phyloP scores from a whole-genome alignment of 1,140 invertebrate species.

The silkworm (Bombyx mori) region DNA sequence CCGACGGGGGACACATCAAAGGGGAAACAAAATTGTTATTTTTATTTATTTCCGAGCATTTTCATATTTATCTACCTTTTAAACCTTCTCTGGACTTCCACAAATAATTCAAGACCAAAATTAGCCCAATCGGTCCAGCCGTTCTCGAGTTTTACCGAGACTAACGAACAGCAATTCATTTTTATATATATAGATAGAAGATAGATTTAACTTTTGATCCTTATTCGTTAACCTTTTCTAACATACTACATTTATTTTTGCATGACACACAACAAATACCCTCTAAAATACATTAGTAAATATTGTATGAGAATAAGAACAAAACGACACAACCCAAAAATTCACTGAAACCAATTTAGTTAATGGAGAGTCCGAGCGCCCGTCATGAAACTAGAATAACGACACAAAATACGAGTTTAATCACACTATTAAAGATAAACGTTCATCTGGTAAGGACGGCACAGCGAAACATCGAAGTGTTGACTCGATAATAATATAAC shows the following conservation, averaged over 20 bases:
- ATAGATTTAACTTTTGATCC: background rate
- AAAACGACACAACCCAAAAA: slow-evolving; percentile 1
- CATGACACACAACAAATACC: background rate
- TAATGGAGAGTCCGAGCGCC: slow-evolving; percentile 5
- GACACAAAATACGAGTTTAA: slow-evolving; percentile 9
- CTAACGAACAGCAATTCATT: too few species aligned
- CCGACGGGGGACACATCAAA: too few species aligned
- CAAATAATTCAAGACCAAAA: too few species aligned
- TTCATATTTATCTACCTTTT: too few species aligned
- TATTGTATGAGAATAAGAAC: background rate
- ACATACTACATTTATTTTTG: background rate
- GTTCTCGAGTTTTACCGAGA: too few species aligned
- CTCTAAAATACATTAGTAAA: background rate
- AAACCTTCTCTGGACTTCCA: too few species aligned
- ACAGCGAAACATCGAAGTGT: background rate
- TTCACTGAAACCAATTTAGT: slow-evolving; percentile 3
- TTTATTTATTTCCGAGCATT: too few species aligned
- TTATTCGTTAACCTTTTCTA: background rate
- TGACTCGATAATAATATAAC: background rate
- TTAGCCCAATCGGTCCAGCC: too few species aligned
- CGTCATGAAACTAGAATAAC: background rate
- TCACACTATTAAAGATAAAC: slow-evolving; percentile 7
- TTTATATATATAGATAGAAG: background rate
- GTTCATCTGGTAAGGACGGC: slow-evolving; percentile 1
- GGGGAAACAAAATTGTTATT: too few species aligned